Base-by-base conservation (phyloP, 2,888 invertebrate genomes). In the Lycaena phlaeas region DNA sequence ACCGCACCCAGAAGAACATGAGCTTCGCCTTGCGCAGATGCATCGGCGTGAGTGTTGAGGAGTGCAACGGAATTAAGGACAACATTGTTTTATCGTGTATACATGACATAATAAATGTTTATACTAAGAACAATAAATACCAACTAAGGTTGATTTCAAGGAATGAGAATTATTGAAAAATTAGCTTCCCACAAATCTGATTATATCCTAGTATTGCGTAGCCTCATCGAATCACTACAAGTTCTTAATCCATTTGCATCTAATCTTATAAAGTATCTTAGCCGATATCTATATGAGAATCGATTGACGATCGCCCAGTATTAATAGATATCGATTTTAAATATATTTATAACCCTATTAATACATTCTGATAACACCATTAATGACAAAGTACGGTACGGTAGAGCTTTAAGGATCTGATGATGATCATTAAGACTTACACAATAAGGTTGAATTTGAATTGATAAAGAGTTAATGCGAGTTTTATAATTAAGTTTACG, bases 1-100 rank as follows among this genome's bases (percentile, higher is more conserved):
- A 99, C 64, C 99, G 91, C 63, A 97, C 97, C 95, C 97, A 99
- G 93, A 99, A 99, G 92, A 99, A 99, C 99, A 99, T 99, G 87
- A 99, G 90, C 88, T 99, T 99, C 54, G 99, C 99, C 86, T 99
- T 99, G 75, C 99, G 91, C 68, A 99, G 93, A 87, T 99, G 99
- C 96, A 98, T 97, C 73, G 98, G 98, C 61, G 98, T 98, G 87
- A 99, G 87, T 65, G 97, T 98, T 75, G 95, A 94, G 87, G 95
- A 95, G 92, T 95, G 87, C 90, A 92, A 85, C 68, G 93, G 88
- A 90, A 92, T 94, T 89, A 95, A 92, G 90, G 92, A 88, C 42
- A 41, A 53, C 52, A 62, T 62, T 60, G 51, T 26, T 43, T 37
- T 25, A 27, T 29, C 27, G 29, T 27, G 6, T 18, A 37, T 12